Conservation (phyloP, 1,140 invertebrate genomes). For the Adelges cooleyi region DNA sequence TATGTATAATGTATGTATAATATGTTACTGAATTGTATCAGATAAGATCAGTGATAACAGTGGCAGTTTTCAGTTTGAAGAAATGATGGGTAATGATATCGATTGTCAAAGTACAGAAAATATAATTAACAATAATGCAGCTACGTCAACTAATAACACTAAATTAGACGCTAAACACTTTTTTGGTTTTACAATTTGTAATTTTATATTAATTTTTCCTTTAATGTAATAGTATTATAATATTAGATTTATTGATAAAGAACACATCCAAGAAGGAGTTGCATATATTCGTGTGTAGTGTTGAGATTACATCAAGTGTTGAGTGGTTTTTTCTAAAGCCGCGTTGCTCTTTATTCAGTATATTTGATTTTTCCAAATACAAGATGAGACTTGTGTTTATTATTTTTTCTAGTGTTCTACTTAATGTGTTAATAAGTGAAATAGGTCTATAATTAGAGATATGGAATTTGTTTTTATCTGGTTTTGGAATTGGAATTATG, state of each 20-base stretch:
- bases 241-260: not conserved
- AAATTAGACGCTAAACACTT: not conserved
- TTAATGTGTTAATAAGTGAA: too few species aligned
- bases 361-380: too few species aligned
- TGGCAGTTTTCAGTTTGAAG: not conserved
- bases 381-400: too few species aligned
- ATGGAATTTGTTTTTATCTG: too few species aligned
- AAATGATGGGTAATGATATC: not conserved
- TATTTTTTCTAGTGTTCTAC: too few species aligned
- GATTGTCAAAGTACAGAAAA: not conserved
- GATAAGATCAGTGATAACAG: not conserved
- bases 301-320: too few species aligned
- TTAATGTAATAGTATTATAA: not conserved
- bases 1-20: not conserved
- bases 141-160: not conserved
- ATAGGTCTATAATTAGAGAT: too few species aligned
- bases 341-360: too few species aligned
- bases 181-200: not conserved
- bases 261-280: not conserved
- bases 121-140: not conserved
- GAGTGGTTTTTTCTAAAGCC: too few species aligned
- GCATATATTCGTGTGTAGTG: too few species aligned
- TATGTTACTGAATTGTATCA: not conserved
- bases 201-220: too few species aligned
- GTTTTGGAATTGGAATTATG: too few species aligned